Evolutionary conservation across 2,113 vertebrate species (phyloP).

Genomic region (Leptodactylus fuscus): DNA sequence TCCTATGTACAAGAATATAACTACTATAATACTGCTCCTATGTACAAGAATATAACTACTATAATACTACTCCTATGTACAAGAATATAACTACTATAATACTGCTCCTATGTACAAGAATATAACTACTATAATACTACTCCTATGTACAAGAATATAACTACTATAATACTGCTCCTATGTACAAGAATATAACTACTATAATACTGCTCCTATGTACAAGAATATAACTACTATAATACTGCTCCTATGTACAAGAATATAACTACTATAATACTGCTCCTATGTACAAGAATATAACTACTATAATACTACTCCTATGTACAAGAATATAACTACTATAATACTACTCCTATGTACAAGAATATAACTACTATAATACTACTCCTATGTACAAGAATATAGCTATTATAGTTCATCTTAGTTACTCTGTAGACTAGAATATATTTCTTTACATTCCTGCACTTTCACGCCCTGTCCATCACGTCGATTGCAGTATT

Average conservation of each 20-base stretch:
- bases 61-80: not conserved
- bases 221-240: slow-evolving; percentile 3
- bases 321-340: too few relatives aligned
- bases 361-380: too few relatives aligned
- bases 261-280: slow-evolving; percentile 2
- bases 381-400: too few relatives aligned
- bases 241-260: not conserved
- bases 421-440: not conserved
- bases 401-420: too few relatives aligned
- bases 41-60: slow-evolving; percentile 3
- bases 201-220: not conserved
- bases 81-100: not conserved
- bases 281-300: not conserved
- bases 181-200: not conserved
- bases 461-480: too few relatives aligned
- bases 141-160: not conserved
- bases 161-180: not conserved
- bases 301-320: too few relatives aligned
- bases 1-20: too few relatives aligned
- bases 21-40: not conserved
- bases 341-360: too few relatives aligned
- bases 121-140: slow-evolving; percentile 1
- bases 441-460: too few relatives aligned
- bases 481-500: not conserved
- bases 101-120: not conserved